phyloP scores from a whole-genome alignment of 1,140 invertebrate genomes.

The Globodera ellingtonae region DNA sequence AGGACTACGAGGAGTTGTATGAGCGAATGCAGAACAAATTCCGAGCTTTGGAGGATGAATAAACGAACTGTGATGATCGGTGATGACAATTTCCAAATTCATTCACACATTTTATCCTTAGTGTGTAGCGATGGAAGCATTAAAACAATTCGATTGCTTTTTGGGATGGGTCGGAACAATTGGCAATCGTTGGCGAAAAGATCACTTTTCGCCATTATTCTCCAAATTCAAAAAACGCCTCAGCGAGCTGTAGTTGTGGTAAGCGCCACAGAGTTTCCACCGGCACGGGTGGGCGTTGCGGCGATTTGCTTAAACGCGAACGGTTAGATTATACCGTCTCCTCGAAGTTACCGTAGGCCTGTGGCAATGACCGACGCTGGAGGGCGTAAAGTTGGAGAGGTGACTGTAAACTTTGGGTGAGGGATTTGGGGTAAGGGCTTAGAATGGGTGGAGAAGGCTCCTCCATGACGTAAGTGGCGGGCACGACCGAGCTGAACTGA shows the following conservation, averaged over 20 bases:
- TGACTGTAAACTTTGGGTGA: not conserved
- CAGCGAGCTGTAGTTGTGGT: conserved; percentile 24
- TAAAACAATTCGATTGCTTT: not conserved
- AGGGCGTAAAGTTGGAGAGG: not conserved
- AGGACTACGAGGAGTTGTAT: conserved; percentile 90
- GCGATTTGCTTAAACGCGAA: conserved; percentile 26
- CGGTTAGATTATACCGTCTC: not conserved
- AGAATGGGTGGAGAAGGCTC: not conserved
- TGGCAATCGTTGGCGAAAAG: not conserved
- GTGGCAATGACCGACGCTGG: not conserved
- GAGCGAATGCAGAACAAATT: conserved; percentile 91
- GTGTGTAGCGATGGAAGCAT: not conserved
- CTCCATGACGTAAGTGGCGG: not conserved
- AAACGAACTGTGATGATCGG: not conserved
- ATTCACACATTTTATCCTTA: not conserved
- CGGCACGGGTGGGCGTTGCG: conserved; percentile 30
- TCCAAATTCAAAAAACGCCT: conserved; percentile 10
- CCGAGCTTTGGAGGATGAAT: conserved; percentile 96
- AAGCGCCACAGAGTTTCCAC: conserved; percentile 34
- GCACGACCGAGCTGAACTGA: conserved; percentile 8
- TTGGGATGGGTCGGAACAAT: not conserved
- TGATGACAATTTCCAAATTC: not conserved
- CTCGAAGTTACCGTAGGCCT: conserved; percentile 1
- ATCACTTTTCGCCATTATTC: not conserved
- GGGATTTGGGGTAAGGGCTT: not conserved